Base-by-base conservation (phyloP, 2,113 vertebrate genomes). In the Rallus limicola region DNA sequence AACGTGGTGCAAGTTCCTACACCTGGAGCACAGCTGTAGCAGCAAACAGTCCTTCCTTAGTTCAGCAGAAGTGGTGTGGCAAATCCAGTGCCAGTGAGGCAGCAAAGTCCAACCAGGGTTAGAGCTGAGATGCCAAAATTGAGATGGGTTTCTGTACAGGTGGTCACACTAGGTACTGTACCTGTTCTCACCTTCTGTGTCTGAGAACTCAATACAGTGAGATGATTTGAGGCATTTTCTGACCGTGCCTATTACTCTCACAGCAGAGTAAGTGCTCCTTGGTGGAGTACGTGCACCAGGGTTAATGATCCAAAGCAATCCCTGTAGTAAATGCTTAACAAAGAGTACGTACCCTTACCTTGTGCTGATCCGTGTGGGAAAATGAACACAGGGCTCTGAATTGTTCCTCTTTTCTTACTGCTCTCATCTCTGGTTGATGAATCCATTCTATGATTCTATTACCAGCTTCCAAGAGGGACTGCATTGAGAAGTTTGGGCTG, bases 381-480 rank as follows among this genome's bases (percentile, higher is more conserved):
- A 70, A 69, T 31, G 46, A 52, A 15, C 6, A 8, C 34, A 68
- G 34, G 46, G 42, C 25, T 56, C 48, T 60, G 58, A 60, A 44
- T 21, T 62, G 58, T 79, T 85, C 28, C 18, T 74, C 60, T 21
- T 18, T 7, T 44, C 63, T 84, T 16, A 23, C 60, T 82, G 56
- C 75, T 72, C 48, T 71, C 12, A 3, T 17, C 14, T 88, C 6
- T 78, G 34, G 11, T 40, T 24, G 88, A 7, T 29, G 17, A 55
- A 8, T 36, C 36, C 36, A 36, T 36, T 36, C 36, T 36, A 36
- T 36, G 36, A 36, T 36, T 36, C 36, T 36, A 36, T 36, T 36
- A 36, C 36, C 90, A 99, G 99, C 99, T 64, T 99, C 99, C 65
- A 99, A 99, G 96, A 98, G 98, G 95, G 99, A 99, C 95, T 99